Percentiles rank a stretch among this genome's conserved stretches.
These are phyloP conservation scores for Bursaphelenchus mucronatus DNA, from an alignment of 1,140 invertebrate species.

Conservation along the genomic window DNA sequence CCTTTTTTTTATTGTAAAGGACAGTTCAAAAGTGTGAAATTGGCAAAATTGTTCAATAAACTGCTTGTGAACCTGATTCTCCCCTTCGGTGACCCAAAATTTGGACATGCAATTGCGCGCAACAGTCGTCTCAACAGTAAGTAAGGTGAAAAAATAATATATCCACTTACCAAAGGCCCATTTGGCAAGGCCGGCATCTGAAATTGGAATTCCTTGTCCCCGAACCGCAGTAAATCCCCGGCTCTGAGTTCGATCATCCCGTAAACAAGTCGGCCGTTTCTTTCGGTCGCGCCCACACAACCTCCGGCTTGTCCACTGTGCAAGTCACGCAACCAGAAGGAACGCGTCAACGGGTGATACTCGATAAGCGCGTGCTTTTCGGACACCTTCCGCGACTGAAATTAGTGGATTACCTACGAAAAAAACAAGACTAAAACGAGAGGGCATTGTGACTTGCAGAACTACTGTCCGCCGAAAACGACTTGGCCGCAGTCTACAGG, in stretches of 20 bases:
- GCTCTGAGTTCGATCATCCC: conserved; percentile 27
- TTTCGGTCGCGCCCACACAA: conserved; percentile 5
- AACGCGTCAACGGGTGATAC: conserved; percentile 34
- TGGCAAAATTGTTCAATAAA: no score
- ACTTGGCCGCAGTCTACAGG: no score
- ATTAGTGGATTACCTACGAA: background rate
- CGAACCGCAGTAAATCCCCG: conserved; percentile 31
- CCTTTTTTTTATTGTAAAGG: no score
- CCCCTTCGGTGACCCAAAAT: background rate
- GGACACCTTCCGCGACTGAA: conserved; percentile 21
- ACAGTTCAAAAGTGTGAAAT: no score
- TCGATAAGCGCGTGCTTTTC: conserved; percentile 37
- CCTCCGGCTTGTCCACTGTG: conserved; percentile 15
- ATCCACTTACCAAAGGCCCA: background rate
- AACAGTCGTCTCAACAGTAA: background rate
- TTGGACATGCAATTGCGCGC: background rate
- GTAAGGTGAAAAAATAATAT: background rate
- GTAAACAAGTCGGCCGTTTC: conserved; percentile 13
- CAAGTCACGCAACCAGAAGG: conserved; percentile 37
- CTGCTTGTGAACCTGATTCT: no score
- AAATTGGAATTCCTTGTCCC: conserved; percentile 29
- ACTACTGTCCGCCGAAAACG: no score
- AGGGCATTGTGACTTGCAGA: no score
- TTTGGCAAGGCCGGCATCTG: conserved; percentile 26
- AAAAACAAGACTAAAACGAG: no score